phyloP scores from a whole-genome alignment of 2,888 invertebrate genomes.

The Nomada fabriciana region DNA sequence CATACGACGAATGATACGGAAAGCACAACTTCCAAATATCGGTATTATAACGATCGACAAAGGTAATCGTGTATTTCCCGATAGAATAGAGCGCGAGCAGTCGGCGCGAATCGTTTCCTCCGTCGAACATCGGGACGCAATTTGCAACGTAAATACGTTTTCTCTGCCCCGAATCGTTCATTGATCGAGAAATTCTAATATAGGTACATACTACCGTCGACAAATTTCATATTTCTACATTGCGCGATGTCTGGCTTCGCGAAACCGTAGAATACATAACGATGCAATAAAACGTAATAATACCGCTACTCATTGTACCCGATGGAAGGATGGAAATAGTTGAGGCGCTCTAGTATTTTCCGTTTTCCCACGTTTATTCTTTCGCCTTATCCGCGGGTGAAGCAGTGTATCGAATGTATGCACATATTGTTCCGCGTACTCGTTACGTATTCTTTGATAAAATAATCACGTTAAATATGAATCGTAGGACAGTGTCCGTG shows the following conservation, averaged over 20 bases:
- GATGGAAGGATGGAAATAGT: conserved; percentile 31
- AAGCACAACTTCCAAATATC: conserved; percentile 3
- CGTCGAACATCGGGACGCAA: conserved; percentile 22
- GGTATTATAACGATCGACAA: conserved; percentile 3
- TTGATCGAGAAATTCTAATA: conserved; percentile 56
- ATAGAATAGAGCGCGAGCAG: no score
- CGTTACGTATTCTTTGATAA: background rate
- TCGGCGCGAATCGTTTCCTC: conserved; percentile 3
- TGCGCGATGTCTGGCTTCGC: conserved; percentile 40
- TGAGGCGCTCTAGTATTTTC: background rate
- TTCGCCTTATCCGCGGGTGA: no score
- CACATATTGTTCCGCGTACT: no score
- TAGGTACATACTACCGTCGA: conserved; percentile 46
- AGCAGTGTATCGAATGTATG: background rate
- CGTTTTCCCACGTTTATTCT: background rate
- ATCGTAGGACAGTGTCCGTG: no score
- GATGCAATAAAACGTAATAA: conserved; percentile 52
- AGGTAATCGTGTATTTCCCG: background rate
- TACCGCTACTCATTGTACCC: conserved; percentile 7
- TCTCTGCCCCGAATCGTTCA: conserved; percentile 32
- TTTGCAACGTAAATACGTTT: conserved; percentile 47
- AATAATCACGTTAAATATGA: background rate
- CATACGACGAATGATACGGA: no score
- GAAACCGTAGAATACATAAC: conserved; percentile 38
- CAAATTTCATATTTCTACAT: conserved; percentile 57